These are phyloP conservation scores for Leistus spinibarbis DNA, from an alignment of 2,888 invertebrate species.

Conservation along the genomic window DNA sequence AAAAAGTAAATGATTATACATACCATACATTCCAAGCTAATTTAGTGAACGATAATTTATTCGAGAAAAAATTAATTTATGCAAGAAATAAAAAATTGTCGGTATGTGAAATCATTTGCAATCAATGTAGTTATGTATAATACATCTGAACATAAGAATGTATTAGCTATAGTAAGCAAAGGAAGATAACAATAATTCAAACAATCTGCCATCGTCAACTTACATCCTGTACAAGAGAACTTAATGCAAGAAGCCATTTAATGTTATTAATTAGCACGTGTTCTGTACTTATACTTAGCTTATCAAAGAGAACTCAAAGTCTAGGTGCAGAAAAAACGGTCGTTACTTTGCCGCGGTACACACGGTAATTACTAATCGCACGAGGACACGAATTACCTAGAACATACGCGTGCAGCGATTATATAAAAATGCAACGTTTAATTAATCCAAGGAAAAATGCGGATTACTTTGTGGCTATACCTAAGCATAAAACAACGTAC, in stretches of 20 bases:
- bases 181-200: background rate
- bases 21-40: too few species aligned
- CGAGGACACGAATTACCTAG: background rate
- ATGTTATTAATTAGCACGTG: slow-evolving; percentile 1
- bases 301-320: background rate
- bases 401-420: background rate
- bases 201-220: background rate
- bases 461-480: background rate
- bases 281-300: background rate
- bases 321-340: background rate
- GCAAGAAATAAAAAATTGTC: too few species aligned
- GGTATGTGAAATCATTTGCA: too few species aligned
- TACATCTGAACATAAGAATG: too few species aligned
- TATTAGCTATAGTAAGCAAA: background rate
- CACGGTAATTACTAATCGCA: background rate
- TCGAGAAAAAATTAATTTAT: too few species aligned
- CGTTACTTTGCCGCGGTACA: background rate
- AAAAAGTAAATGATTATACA: too few species aligned
- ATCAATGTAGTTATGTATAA: too few species aligned
- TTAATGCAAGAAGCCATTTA: background rate
- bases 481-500: too few species aligned
- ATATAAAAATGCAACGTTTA: slow-evolving; percentile 7
- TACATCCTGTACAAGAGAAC: background rate
- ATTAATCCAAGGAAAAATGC: background rate
- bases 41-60: too few species aligned